Percentiles rank a stretch among this genome's conserved stretches.
phyloP scores from a whole-genome alignment of 2,113 vertebrate species.

The Connochaetes taurinus region DNA sequence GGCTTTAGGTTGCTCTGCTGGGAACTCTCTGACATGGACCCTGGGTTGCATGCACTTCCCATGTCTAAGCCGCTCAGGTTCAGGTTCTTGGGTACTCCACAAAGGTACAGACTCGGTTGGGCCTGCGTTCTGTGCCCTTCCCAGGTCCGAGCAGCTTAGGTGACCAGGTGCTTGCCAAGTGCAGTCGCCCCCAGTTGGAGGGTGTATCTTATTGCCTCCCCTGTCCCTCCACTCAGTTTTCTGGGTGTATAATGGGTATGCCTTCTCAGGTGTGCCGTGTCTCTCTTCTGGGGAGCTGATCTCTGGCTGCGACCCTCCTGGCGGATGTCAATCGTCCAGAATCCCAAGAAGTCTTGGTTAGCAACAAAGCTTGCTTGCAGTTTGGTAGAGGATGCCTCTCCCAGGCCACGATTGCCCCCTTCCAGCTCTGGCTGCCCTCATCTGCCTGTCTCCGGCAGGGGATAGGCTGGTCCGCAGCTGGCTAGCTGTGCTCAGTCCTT shows the following conservation, averaged over 20 bases:
- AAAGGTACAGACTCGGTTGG: neutral
- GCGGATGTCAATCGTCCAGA: neutral
- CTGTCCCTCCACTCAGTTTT: neutral
- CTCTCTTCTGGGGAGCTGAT: neutral
- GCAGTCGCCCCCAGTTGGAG: neutral
- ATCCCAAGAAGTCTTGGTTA: neutral
- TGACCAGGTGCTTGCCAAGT: neutral
- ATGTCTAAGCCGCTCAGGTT: neutral
- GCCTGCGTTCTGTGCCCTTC: neutral
- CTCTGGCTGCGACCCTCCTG: neutral
- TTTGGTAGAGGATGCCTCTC: neutral
- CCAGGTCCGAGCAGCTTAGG: neutral
- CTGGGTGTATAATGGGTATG: neutral
- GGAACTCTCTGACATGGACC: neutral
- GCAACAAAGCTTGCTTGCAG: neutral
- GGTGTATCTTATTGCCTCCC: neutral
- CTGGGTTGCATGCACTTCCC: neutral
- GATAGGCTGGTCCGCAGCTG: neutral
- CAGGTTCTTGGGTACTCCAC: neutral
- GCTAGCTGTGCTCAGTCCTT: neutral
- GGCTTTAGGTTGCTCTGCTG: neutral
- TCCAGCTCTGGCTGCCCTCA: neutral
- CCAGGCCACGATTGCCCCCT: neutral
- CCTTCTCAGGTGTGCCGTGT: neutral
- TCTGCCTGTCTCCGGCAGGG: accelerated